Evolutionary conservation across 2,888 invertebrate species (phyloP), one percentile per base, ranked within the genome.

Genomic region (Acleris emargana): DNA sequence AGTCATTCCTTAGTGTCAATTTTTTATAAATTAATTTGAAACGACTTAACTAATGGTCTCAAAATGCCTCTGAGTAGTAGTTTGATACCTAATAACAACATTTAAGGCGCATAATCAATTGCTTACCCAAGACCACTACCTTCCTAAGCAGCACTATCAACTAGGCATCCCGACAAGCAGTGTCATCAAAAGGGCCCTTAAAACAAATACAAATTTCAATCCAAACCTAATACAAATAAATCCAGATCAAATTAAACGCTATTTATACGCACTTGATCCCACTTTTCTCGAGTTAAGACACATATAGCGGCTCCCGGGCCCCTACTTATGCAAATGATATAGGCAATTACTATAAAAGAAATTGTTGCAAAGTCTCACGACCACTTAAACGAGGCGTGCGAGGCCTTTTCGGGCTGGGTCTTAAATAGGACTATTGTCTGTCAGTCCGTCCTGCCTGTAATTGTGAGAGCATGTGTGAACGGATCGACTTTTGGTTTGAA

Each of bases 301-400:
- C 32, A 53, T 43, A 62, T 62, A 54, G 55, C 50, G 32, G 60
- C 66, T 55, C 70, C 69, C 69, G 62, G 51, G 73, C 75, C 73
- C 70, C 80, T 81, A 78, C 81, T 84, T 86, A 88, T 87, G 86
- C 87, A 84, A 87, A 87, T 86, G 74, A 74, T 76, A 77, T 79
- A 75, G 83, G 86, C 88, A 88, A 88, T 88, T 88, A 88, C 87
- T 82, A 83, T 77, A 78, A 82, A 86, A 86, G 84, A 87, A 86
- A 87, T 87, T 80, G 87, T 86, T 75, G 76, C 74, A 70, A 68
- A 67, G 64, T 67, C 69, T 72, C 76, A 67, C 67, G 62, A 67
- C 68, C 73, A 66, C 69, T 70, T 67, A 71, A 70, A 68, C 69
- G 47, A 71, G 71, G 83, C 87, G 87, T 87, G 87, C 84, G 74